These are phyloP conservation scores for Pluvialis apricaria DNA, from an alignment of 2,113 vertebrate species.

Conservation along the genomic window DNA sequence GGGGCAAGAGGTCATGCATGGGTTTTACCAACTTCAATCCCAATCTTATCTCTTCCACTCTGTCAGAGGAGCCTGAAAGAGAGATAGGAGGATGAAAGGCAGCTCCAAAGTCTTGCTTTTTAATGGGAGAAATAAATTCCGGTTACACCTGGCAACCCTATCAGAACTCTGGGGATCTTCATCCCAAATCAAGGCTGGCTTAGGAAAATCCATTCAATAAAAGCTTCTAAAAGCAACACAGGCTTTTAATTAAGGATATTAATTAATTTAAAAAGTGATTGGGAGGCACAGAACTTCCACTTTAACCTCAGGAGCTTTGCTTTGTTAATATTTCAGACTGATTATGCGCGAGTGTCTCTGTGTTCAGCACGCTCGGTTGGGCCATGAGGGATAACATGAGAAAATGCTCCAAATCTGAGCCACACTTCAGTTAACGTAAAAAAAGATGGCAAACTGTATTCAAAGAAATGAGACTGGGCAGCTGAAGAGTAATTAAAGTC, in stretches of 20 bases:
- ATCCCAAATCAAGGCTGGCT: background rate
- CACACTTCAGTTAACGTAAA: background rate
- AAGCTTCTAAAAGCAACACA: background rate
- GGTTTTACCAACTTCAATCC: constrained; percentile 52
- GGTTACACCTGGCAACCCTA: constrained; percentile 45
- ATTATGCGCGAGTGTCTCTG: accelerated
- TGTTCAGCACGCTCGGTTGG: background rate
- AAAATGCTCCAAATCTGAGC: background rate
- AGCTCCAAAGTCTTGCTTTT: background rate
- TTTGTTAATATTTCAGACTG: background rate
- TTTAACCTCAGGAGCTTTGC: background rate
- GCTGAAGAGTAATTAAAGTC: background rate
- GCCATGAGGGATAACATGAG: background rate
- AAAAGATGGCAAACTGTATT: background rate
- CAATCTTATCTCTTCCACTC: constrained; percentile 61
- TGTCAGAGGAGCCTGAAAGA: background rate
- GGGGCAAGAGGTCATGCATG: constrained; percentile 57
- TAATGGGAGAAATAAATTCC: constrained; percentile 60
- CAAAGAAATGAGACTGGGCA: background rate
- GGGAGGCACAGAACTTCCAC: background rate
- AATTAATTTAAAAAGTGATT: background rate
- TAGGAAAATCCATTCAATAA: background rate
- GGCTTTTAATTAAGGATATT: constrained; percentile 9
- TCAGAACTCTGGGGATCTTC: background rate
- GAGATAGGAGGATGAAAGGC: constrained; percentile 55